These are phyloP conservation scores for Heterocephalus glaber DNA, from an alignment of 2,113 vertebrate genomes.

Conservation along the genomic window DNA sequence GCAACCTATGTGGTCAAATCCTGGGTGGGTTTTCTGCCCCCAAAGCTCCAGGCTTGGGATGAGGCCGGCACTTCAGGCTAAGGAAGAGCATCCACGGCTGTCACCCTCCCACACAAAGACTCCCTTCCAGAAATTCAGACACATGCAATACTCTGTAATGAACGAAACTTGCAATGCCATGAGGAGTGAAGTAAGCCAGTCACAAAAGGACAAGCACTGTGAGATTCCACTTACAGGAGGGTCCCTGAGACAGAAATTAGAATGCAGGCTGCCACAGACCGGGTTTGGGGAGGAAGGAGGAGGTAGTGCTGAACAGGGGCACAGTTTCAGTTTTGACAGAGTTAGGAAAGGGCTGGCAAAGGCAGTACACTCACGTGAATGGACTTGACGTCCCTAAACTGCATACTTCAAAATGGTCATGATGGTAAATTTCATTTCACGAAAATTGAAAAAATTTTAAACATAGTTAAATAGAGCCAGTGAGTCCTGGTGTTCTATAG, in stretches of 20 bases:
- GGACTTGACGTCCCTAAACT: background rate
- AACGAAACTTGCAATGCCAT: background rate
- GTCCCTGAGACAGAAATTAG: background rate
- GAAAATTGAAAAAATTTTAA: background rate
- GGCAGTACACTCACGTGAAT: accelerated
- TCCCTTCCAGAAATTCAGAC: background rate
- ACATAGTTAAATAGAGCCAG: background rate
- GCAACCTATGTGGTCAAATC: background rate
- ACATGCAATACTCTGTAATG: background rate
- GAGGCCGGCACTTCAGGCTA: accelerated
- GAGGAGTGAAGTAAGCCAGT: background rate
- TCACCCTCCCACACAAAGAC: background rate
- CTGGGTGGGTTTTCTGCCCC: background rate
- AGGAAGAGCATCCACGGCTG: background rate
- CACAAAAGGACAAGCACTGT: background rate
- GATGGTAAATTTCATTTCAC: background rate
- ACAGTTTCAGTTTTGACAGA: background rate
- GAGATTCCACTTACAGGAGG: background rate
- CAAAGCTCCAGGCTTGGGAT: background rate
- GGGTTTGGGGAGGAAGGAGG: accelerated
- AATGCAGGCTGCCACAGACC: background rate
- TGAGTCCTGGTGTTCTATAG: background rate
- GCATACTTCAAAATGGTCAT: background rate
- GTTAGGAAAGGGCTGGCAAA: accelerated
- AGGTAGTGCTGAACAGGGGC: background rate